Conservation (phyloP, 2,888 invertebrate genomes). For the Agrotis exclamationis region DNA sequence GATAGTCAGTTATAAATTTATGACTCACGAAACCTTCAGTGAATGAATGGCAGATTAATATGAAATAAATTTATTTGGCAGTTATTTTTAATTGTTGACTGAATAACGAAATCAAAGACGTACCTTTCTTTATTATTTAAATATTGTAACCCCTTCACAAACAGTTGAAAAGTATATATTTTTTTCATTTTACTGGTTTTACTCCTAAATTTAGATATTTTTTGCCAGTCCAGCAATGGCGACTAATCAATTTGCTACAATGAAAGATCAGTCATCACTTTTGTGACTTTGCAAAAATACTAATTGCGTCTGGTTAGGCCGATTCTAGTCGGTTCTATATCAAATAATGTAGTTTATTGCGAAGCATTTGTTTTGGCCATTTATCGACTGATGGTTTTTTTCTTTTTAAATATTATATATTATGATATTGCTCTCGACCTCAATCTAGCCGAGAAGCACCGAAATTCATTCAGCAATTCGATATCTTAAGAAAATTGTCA, state of each 20-base stretch:
- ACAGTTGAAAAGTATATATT: not conserved
- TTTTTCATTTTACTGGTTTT: not conserved
- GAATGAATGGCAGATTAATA: not conserved
- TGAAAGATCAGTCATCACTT: conserved; percentile 1
- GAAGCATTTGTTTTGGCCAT: not conserved
- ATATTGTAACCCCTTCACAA: not conserved
- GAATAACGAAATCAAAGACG: not conserved
- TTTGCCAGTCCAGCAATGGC: not conserved
- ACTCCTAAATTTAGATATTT: conserved; percentile 3
- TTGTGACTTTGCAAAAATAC: conserved; percentile 41
- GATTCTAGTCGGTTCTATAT: conserved; percentile 22
- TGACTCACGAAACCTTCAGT: not conserved
- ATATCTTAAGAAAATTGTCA: no score
- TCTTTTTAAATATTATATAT: no score
- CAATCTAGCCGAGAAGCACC: no score
- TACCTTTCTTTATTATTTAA: conserved; percentile 10
- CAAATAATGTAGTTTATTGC: not conserved
- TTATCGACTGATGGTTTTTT: no score
- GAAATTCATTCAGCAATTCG: no score
- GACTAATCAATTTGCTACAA: conserved; percentile 29
- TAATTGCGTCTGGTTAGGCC: conserved; percentile 11
- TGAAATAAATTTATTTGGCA: not conserved
- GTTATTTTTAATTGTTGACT: conserved; percentile 19
- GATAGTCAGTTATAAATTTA: no score
- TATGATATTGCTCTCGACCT: no score